Conservation (phyloP, 2,888 invertebrate genomes). For the Orthosia cruda region DNA sequence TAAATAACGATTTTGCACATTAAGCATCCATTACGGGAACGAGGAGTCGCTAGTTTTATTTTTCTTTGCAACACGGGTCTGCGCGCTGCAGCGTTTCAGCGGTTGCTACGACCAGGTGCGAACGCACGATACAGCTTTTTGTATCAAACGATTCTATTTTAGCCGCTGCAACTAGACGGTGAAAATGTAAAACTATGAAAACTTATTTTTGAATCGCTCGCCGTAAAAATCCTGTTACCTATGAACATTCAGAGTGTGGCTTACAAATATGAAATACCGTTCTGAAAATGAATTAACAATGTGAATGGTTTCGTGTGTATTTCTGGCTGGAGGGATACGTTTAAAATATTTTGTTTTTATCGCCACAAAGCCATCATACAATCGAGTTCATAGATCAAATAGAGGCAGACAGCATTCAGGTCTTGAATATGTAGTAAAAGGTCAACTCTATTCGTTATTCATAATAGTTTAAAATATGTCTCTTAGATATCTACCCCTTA, state of each 20-base stretch:
- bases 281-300: conserved; percentile 53
- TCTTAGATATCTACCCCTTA: neutral
- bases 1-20: conserved; percentile 65
- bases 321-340: neutral
- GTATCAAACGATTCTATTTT: conserved; percentile 70
- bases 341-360: conserved; percentile 5
- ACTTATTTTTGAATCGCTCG: conserved; percentile 69
- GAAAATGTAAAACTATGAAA: conserved; percentile 67
- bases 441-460: neutral
- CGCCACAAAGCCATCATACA: neutral
- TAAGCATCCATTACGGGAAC: conserved; percentile 70
- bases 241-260: conserved; percentile 40
- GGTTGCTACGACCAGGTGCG: conserved; percentile 76
- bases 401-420: conserved; percentile 9
- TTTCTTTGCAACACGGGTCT: conserved; percentile 68
- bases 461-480: neutral
- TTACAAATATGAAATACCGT: conserved; percentile 57
- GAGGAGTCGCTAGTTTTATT: conserved; percentile 60
- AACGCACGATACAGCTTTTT: conserved; percentile 77
- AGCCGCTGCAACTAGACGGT: conserved; percentile 45
- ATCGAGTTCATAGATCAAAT: conserved; percentile 4
- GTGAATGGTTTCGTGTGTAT: conserved; percentile 26
- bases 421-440: neutral
- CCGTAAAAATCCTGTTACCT: conserved; percentile 53
- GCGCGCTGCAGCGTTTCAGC: conserved; percentile 38